Evolutionary conservation across 2,888 invertebrate genomes (phyloP).

Genomic region (Tenthredo distinguenda): DNA sequence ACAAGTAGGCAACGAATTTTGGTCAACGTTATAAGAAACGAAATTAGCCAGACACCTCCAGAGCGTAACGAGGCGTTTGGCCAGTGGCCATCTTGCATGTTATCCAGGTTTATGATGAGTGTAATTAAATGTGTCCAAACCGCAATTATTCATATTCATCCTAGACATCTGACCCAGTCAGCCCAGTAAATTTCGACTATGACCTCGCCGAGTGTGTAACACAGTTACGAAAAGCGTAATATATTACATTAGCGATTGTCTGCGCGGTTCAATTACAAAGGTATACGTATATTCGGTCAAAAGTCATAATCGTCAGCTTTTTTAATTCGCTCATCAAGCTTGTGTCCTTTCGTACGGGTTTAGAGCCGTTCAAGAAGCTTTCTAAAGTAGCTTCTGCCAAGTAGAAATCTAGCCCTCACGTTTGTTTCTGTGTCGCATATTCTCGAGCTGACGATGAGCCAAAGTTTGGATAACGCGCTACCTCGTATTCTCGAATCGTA

Average conservation of each 20-base stretch:
- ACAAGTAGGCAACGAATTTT: constrained; percentile 19
- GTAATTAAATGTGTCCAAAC: constrained; percentile 41
- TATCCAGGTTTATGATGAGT: constrained; percentile 26
- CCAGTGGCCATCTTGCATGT: background rate
- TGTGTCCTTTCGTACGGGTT: background rate
- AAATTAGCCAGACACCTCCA: background rate
- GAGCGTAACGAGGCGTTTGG: constrained; percentile 22
- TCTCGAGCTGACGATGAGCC: background rate
- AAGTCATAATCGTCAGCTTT: constrained; percentile 9
- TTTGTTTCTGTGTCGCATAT: background rate
- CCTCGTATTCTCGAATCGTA: background rate
- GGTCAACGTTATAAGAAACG: background rate
- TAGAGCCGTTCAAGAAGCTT: constrained; percentile 9
- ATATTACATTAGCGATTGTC: background rate
- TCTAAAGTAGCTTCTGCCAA: constrained; percentile 37
- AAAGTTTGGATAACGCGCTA: background rate
- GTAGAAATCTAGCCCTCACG: constrained; percentile 37
- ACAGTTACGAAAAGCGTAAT: constrained; percentile 28
- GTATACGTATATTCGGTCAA: background rate
- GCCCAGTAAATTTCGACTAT: background rate
- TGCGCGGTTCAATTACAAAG: background rate
- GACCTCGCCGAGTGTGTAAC: constrained; percentile 25
- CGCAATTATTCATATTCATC: constrained; percentile 29
- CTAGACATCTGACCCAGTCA: constrained; percentile 21
- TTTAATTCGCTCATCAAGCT: background rate